Conservation (phyloP, 2,113 vertebrate species). For the Ophiodon elongatus region DNA sequence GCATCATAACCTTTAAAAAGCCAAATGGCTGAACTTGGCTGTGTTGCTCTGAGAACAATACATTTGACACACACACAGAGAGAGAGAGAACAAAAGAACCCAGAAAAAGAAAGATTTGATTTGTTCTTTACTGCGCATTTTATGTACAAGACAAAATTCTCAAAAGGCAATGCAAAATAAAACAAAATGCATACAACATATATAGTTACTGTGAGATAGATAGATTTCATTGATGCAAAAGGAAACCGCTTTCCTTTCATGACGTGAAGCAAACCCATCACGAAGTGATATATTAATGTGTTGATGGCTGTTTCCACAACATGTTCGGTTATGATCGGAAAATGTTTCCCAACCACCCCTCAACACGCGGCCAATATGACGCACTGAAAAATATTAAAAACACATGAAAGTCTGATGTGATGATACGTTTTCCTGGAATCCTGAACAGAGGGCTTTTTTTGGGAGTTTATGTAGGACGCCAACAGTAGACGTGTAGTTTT, state of each 20-base stretch:
- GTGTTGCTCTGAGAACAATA: not conserved
- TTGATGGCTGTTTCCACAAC: constrained; percentile 21
- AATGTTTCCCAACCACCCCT: not conserved
- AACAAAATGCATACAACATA: constrained; percentile 69
- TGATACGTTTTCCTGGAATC: not conserved
- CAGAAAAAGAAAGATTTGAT: not conserved
- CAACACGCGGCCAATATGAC: not conserved
- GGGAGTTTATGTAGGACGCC: not conserved
- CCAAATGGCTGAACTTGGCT: not conserved
- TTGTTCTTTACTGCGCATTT: constrained; percentile 75
- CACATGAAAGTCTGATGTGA: constrained; percentile 2
- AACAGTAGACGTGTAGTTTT: not conserved
- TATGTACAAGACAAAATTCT: constrained; percentile 80
- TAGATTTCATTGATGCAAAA: constrained; percentile 59
- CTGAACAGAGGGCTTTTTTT: not conserved
- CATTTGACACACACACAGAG: not conserved
- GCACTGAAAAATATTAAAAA: constrained; percentile 27
- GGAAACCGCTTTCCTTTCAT: not conserved
- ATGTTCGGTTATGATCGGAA: constrained; percentile 9
- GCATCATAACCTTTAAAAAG: not conserved
- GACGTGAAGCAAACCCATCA: constrained; percentile 25
- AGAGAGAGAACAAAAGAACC: not conserved
- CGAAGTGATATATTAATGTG: not conserved
- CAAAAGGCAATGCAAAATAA: constrained; percentile 77
- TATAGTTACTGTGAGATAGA: constrained; percentile 51